Conservation (phyloP, 1,140 invertebrate species). For the Calephelis virginiensis region DNA sequence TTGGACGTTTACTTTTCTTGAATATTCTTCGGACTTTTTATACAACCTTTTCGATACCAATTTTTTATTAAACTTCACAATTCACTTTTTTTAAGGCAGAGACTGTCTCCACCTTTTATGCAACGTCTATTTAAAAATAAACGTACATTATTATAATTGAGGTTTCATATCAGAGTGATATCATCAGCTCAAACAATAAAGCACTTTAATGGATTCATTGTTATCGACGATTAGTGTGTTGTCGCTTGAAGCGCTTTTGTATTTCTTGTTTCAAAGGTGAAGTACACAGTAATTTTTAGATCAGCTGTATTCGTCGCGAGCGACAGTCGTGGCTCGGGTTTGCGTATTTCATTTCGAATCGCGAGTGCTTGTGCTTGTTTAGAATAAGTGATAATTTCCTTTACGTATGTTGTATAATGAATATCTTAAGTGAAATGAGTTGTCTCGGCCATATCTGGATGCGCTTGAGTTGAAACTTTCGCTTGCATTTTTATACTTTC, state of each 20-base stretch:
- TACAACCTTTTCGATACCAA: no score
- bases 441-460: slow-evolving; percentile 38
- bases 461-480: slow-evolving; percentile 60
- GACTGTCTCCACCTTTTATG: no score
- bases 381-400: slow-evolving; percentile 31
- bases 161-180: slow-evolving; percentile 29
- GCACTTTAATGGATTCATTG: slow-evolving; percentile 35
- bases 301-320: slow-evolving; percentile 46
- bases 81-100: no score
- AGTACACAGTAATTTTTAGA: slow-evolving; percentile 41
- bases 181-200: slow-evolving; percentile 26
- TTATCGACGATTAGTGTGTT: slow-evolving; percentile 17
- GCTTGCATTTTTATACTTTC: slow-evolving; percentile 27
- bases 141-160: slow-evolving; percentile 18
- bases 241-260: slow-evolving; percentile 47
- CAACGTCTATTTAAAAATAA: slow-evolving; percentile 3
- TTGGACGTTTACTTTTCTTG: no score
- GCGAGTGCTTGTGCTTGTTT: slow-evolving; percentile 48
- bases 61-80: no score
- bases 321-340: slow-evolving; percentile 40
- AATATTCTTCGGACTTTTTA: no score
- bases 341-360: slow-evolving; percentile 27
- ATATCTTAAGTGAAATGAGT: background rate
- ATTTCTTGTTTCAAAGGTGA: slow-evolving; percentile 38
- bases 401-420: slow-evolving; percentile 20